phyloP scores from a whole-genome alignment of 2,888 invertebrate genomes.

The Tortricodes alternella region DNA sequence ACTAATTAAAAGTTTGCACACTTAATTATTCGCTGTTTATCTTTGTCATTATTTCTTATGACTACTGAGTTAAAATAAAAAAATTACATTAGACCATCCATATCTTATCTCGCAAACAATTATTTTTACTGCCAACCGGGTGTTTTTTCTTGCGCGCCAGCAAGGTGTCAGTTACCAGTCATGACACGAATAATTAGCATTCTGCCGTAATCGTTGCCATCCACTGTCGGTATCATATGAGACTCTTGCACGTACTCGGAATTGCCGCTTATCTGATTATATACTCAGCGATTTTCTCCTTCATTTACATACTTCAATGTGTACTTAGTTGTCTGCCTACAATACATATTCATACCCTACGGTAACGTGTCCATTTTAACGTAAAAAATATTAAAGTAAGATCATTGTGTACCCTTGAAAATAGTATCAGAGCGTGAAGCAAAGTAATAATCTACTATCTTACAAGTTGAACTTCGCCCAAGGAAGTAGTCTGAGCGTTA shows the following conservation, averaged over 20 bases:
- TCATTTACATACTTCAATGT: too few relatives aligned
- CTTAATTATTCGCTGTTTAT: too few relatives aligned
- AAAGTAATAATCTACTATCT: slow-evolving; percentile 18
- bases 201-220: slow-evolving; percentile 23
- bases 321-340: too few relatives aligned
- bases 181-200: slow-evolving; percentile 26
- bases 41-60: too few relatives aligned
- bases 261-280: background rate
- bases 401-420: background rate
- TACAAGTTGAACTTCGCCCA: slow-evolving; percentile 10
- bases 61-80: background rate
- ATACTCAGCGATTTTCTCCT: too few relatives aligned
- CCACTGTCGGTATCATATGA: slow-evolving; percentile 23
- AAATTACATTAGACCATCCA: background rate
- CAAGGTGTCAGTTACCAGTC: slow-evolving; percentile 12
- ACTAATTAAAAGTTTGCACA: too few relatives aligned
- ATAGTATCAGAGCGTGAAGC: slow-evolving; percentile 12
- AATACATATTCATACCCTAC: too few relatives aligned
- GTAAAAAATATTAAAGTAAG: too few relatives aligned
- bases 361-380: too few relatives aligned
- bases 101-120: slow-evolving; percentile 1
- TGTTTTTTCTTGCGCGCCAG: background rate
- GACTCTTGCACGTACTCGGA: background rate
- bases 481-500: background rate
- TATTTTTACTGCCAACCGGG: background rate